Base-by-base conservation (phyloP, 2,888 invertebrate genomes). In the Teleiodes luculella region DNA sequence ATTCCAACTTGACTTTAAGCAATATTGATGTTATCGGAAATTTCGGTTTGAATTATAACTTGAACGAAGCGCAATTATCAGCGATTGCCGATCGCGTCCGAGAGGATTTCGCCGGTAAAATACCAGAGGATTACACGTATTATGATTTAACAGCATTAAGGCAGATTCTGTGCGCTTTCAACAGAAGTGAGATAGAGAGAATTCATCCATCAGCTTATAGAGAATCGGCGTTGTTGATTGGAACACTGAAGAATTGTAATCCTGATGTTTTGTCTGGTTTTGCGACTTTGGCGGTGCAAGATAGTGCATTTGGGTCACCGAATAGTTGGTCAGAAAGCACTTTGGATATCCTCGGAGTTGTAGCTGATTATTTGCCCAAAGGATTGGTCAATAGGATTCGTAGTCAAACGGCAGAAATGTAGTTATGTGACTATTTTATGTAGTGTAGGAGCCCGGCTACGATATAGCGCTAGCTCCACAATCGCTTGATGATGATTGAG, bases 81-180 rank as follows among this genome's bases (percentile, higher is more conserved):
- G 80, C 90, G 0, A 80, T 92, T 10, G 91, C 91, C 1, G 75
- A 83, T 28, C 80, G 89, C n/a, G 83, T 92, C 1, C 82, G 85
- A 3, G 71, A 79, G 45, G 90, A 91, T 57, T 92, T 91, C 70
- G 80, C 86, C 1, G 80, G 76, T 0, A 92, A 92, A 69, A 76
- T 77, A 28, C 90, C 92, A 0, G 84, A 90, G 56, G 91, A 91
- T 56, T 91, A 91, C 61, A 91, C 91, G 0, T 86, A 81, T 60
- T 92, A 90, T 55, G 92, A 92, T 71, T 73, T 92, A 50, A 75
- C 68, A 36, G 87, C 90, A 0, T 67, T 92, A 52, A 77, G 86
- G 31, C 91, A 92, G 65, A 90, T 92, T 57, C 62, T 92, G 1
- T 92, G 92, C 62, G 85, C 85, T n/a, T 91, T 91, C 53, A 91